Base-by-base conservation (phyloP, 2,113 vertebrate genomes). In the Gorsachius goisagi region DNA sequence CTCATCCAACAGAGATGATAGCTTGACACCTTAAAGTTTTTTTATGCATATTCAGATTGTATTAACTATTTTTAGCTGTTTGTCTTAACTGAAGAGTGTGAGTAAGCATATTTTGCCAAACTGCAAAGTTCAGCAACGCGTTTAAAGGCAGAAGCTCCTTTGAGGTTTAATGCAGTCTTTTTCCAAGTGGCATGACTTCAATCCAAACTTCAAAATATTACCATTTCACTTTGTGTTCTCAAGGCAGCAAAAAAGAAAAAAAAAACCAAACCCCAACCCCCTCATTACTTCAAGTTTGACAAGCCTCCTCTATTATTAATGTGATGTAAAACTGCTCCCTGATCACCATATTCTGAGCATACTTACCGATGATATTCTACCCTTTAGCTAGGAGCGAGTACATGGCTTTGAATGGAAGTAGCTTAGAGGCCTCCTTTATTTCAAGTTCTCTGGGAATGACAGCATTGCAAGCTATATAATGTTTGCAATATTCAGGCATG, bases 41-140 rank as follows among this genome's bases (percentile, higher is more conserved):
- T 93, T 92, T 88, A 92, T 93, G 90, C 86, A 92, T 93, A 96
- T 93, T 95, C 81, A 77, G 59, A 94, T 52, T 85, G 35, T 85
- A 94, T 84, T 90, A 94, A 75, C 82, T 93, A 90, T 92, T 94
- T 91, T 94, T 93, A 95, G 85, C 59, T 74, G 50, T 50, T 81
- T 83, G 77, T 96, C 95, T 88, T 32, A 92, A 86, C 50, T 80
- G 41, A 83, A 93, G 26, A 49, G 45, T 47, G 44, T 88, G 75
- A 85, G 81, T 88, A 90, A 94, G 92, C 88, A 59, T 12, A 93
- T 95, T 93, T 90, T 93, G 73, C 64, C 47, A 81, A 96, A 95
- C 59, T 94, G 88, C 90, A 77, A 81, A 88, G 55, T 74, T 96
- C 78, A 96, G 93, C 85, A 94, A 81, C 84, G 56, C 3, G 3